These are phyloP conservation scores for Ctenicera cuprea DNA, from an alignment of 2,888 invertebrate species.

Conservation along the genomic window DNA sequence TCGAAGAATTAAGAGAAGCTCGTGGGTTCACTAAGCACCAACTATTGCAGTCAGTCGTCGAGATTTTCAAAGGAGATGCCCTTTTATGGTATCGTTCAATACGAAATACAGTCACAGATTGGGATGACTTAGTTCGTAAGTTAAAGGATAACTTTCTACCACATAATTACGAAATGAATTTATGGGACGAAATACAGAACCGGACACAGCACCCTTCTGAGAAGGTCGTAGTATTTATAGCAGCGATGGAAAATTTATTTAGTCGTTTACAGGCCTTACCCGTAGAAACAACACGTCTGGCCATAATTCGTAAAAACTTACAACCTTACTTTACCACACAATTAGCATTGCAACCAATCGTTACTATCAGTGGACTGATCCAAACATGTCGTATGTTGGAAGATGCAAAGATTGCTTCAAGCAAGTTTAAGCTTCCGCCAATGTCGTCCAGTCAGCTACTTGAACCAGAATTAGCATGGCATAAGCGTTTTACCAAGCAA, in stretches of 20 bases:
- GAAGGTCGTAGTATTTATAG: not conserved
- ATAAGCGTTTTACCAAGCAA: too few species aligned
- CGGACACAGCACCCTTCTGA: not conserved
- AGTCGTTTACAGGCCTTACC: not conserved
- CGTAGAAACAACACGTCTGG: not conserved
- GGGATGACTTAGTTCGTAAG: not conserved
- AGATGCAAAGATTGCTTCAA: too few species aligned
- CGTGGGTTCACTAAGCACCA: not conserved
- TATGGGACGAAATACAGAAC: conserved; percentile 5
- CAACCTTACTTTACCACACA: not conserved
- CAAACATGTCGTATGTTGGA: too few species aligned
- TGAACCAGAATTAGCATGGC: too few species aligned
- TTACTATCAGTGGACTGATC: too few species aligned
- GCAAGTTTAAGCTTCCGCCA: too few species aligned
- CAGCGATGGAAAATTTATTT: not conserved
- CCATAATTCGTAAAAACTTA: not conserved
- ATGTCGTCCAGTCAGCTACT: too few species aligned
- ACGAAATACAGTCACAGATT: not conserved
- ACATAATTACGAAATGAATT: not conserved
- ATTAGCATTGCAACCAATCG: too few species aligned
- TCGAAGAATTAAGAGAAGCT: not conserved
- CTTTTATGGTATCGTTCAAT: not conserved
- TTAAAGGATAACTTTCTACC: not conserved
- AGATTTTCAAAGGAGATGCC: not conserved
- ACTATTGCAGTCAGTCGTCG: not conserved